Evolutionary conservation across 2,888 invertebrate species (phyloP).

Genomic region (Pachydiplax longipennis): DNA sequence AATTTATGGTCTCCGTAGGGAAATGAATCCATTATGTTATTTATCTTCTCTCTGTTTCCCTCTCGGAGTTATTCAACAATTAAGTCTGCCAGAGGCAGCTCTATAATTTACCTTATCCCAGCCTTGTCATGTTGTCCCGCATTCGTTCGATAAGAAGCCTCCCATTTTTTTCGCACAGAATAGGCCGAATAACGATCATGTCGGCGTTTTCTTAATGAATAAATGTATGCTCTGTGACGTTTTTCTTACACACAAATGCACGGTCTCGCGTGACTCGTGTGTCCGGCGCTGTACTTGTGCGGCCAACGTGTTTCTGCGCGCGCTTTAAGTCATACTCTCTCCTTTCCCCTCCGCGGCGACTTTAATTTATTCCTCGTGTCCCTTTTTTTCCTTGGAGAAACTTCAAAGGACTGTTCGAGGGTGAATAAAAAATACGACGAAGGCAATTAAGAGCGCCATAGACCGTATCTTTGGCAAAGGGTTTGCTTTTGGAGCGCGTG

Average conservation of each 20-base stretch:
- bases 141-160: background rate
- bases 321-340: background rate
- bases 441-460: constrained; percentile 22
- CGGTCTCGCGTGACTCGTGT: background rate
- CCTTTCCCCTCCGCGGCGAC: background rate
- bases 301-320: background rate
- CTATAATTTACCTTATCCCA: background rate
- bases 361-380: background rate
- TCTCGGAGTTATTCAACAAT: background rate
- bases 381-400: constrained; percentile 16
- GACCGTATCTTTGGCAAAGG: constrained; percentile 31
- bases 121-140: background rate
- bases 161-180: background rate
- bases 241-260: background rate
- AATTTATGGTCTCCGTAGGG: background rate
- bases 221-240: background rate
- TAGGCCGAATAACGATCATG: background rate
- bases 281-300: background rate
- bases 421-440: constrained; percentile 1
- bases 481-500: background rate
- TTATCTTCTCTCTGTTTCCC: background rate
- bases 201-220: background rate
- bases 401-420: constrained; percentile 10
- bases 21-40: background rate
- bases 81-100: background rate